Evolutionary conservation across 2,113 vertebrate genomes (phyloP), one percentile per base, ranked within the genome.

Genomic region (Turdus rufiventris): DNA sequence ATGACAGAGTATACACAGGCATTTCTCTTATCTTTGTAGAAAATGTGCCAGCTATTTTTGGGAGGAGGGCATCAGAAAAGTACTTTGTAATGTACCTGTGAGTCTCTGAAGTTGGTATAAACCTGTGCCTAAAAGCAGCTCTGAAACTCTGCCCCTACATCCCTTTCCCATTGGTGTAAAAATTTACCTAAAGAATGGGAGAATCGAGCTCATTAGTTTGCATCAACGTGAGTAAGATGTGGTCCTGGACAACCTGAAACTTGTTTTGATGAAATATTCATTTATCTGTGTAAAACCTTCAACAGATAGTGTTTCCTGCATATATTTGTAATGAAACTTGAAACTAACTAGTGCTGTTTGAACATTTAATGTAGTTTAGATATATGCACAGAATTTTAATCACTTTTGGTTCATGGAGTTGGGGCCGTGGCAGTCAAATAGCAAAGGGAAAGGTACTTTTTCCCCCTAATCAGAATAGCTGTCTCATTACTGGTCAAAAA

Each of bases 241-340:
- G 73, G 81, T 75, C 29, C 38, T 75, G 42, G 17, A 56, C 33
- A 73, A 11, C 25, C 61, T 85, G 34, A 89, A 91, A 85, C n/a
- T 75, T 38, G 76, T 91, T 88, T 91, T 33, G 40, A 36, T 91
- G 34, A 89, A 85, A 79, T 78, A 78, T 38, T 91, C 51, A 73
- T 92, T 93, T 82, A 70, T 89, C 74, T 70, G 11, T 82, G 34
- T 58, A 72, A 93, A 94, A 92, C 29, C 42, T 91, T 94, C 50
- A 94, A 54, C 42, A 82, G 76, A 40, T 54, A 50, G 31, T 57
- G 24, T 89, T 93, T 92, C 70, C 67, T 47, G 15, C 68, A 58
- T 81, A 12, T 87, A 50, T 72, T 63, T 91, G 24, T 67, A 72
- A 45, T 84, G 89, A 87, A 95, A 92, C n/a, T 65, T 4, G 3